phyloP scores from a whole-genome alignment of 2,888 invertebrate genomes.

The Macaria liturata region DNA sequence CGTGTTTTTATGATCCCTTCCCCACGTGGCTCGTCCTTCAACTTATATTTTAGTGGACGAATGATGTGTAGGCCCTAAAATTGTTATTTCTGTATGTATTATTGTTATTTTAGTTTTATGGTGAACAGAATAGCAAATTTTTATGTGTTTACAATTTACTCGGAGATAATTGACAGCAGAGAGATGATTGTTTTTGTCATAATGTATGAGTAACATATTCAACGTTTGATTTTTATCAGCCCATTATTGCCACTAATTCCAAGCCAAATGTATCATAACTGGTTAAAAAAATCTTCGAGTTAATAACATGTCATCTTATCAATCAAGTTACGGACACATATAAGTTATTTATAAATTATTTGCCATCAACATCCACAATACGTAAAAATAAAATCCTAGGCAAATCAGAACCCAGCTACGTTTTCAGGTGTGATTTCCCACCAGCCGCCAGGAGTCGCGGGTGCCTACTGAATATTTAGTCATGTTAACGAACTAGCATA shows the following conservation, averaged over 20 bases:
- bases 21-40: constrained; percentile 31
- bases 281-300: too few relatives aligned
- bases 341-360: too few relatives aligned
- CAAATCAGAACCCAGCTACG: neutral
- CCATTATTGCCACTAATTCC: too few relatives aligned
- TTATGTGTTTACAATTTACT: constrained; percentile 19
- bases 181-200: constrained; percentile 4
- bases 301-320: too few relatives aligned
- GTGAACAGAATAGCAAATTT: constrained; percentile 22
- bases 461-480: constrained; percentile 51
- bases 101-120: constrained; percentile 32
- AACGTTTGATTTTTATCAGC: too few relatives aligned
- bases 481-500: constrained; percentile 44
- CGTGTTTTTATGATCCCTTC: constrained; percentile 34
- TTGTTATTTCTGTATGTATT: constrained; percentile 32
- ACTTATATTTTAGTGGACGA: constrained; percentile 33
- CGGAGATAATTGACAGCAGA: constrained; percentile 18
- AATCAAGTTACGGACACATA: too few relatives aligned
- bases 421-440: constrained; percentile 39
- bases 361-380: neutral
- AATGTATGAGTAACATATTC: too few relatives aligned
- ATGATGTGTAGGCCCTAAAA: constrained; percentile 32
- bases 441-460: neutral
- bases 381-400: neutral
- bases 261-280: too few relatives aligned